Evolutionary conservation across 2,113 vertebrate genomes (phyloP), one percentile per base, ranked within the genome.

Genomic region (Progne subis): DNA sequence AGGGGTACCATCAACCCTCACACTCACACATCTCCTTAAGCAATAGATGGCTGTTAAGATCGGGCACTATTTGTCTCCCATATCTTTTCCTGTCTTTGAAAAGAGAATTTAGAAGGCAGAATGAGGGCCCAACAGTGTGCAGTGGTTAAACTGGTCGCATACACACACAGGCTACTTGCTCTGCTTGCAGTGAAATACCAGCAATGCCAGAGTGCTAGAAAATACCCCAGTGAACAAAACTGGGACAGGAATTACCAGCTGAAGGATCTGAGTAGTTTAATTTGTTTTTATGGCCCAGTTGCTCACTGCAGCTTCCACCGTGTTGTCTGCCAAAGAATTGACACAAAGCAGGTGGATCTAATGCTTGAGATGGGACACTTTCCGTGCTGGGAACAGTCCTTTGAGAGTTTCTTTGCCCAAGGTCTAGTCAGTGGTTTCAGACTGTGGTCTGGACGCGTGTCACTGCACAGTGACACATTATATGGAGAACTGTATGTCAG

Each of bases 161-260:
- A 97, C 32, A 97, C 6, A 52, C 71, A 80, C 1, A 88, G 91
- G 94, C 94, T 91, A 96, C 39, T 70, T 94, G 29, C 15, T 94
- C 77, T 96, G 56, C 69, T 78, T 96, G 60, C 67, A 61, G 88
- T 88, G 95, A 81, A 98, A 96, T 11, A 92, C 88, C 94, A 97
- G 83, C 34, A 98, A 70, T 2, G 94, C 93, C 69, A 97, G 32
- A 16, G 65, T 55, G 41, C 97, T 98, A 68, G 97, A 96, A 59
- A 95, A 24, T 43, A 95, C 50, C 14, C 88, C 95, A 28, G 92
- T 65, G 26, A 74, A 55, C 19, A 96, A 70, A 49, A 93, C 6
- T 4, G 57, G 47, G 20, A 59, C 26, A 14, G 37, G 79, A 67
- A 44, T 34, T 14, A 72, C 47, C 32, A 90, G 8, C 26, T 49